Evolutionary conservation across 2,113 vertebrate genomes (phyloP), one percentile per base, ranked within the genome.

Genomic region (Bubalus kerabau): DNA sequence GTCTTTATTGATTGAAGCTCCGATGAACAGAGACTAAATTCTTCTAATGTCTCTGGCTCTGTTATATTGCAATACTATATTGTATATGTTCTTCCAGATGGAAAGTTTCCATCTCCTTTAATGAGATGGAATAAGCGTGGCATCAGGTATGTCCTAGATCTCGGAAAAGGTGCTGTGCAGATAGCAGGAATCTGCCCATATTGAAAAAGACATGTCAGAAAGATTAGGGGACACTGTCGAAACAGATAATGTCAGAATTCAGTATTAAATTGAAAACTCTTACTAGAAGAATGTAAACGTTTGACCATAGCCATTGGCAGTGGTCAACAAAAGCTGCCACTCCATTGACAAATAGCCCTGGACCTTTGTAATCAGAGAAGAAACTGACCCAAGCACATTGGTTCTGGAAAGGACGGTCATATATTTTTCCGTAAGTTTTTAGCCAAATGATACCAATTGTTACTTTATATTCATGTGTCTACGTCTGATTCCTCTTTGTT

Each of bases 361-460:
- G 88, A 97, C 82, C 50, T 96, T 89, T 91, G 94, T 89, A 97
- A 97, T 89, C 88, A 83, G 97, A 98, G 96, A 98, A 92, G 96
- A 96, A 97, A 94, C 30, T 15, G 92, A 87, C 76, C 3, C 86
- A 91, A 86, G 60, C 54, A 24, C 46, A 91, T 92, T 67, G 40
- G 4, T 67, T 95, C 21, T 60, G 67, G 50, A 0, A 90, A 97
- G 92, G 93, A 4, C 62, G 43, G 88, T 56, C 30, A 76, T 12
- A 43, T 28, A 87, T 95, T 95, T 96, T 85, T 90, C 94, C 62
- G 26, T 3, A 87, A 43, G 8, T 46, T 86, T 97, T 87, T 76
- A 91, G 54, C 24, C 64, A 52, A 59, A 43, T 67, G 32, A 82
- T 84, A 40, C 56, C 74, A 64, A 71, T 86, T 83, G 54, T 88